Percentiles rank a stretch among this genome's conserved stretches.
These are phyloP conservation scores for Rostratula benghalensis DNA, from an alignment of 2,113 vertebrate genomes.

Conservation along the genomic window DNA sequence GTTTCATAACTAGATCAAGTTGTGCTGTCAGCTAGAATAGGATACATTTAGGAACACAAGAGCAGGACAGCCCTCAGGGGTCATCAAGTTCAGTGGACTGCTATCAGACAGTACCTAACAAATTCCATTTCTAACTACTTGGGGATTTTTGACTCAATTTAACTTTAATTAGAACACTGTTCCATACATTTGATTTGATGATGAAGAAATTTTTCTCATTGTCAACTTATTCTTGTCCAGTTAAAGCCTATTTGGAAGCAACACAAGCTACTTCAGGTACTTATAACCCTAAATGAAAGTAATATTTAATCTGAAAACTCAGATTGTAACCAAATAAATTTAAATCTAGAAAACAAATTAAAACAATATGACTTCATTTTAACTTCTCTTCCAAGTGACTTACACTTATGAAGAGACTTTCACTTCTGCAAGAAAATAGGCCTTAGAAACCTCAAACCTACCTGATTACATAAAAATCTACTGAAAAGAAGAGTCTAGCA, in stretches of 20 bases:
- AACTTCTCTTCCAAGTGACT: not conserved
- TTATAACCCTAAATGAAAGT: not conserved
- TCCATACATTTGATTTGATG: not conserved
- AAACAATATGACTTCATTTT: not conserved
- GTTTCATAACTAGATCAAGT: not conserved
- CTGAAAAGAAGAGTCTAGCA: not conserved
- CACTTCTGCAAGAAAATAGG: not conserved
- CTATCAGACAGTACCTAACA: not conserved
- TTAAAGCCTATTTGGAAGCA: not conserved
- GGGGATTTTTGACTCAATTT: not conserved
- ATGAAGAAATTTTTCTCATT: not conserved
- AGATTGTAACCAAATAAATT: not conserved
- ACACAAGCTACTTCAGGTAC: not conserved
- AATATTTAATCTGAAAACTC: not conserved
- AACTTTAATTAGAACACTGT: not conserved
- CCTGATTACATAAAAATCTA: not conserved
- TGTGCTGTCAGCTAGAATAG: not conserved
- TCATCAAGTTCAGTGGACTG: not conserved
- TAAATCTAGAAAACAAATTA: not conserved
- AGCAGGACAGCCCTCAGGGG: not conserved
- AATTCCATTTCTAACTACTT: not conserved
- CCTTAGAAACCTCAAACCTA: not conserved
- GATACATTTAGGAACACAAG: not conserved
- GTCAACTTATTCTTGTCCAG: not conserved
- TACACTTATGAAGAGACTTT: not conserved